These are phyloP conservation scores for Nesidiocoris tenuis DNA, from an alignment of 2,888 invertebrate genomes.

Conservation along the genomic window DNA sequence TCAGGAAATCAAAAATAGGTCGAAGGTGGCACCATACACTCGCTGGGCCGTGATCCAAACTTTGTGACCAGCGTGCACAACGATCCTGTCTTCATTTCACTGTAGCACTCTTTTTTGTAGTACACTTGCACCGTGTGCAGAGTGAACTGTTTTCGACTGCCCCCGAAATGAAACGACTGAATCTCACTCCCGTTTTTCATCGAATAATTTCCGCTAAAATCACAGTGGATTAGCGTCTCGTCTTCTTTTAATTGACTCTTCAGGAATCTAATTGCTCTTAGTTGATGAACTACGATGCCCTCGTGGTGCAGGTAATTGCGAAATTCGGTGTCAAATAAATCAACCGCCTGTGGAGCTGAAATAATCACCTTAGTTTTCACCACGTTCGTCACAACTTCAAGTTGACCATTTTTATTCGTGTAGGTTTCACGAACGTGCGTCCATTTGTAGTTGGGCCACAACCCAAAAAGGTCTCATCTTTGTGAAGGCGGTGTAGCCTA, in stretches of 20 bases:
- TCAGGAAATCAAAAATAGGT: constrained; percentile 7
- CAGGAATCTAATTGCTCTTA: constrained; percentile 2
- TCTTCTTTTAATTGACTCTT: background rate
- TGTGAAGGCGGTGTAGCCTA: constrained; percentile 30
- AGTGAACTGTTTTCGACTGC: constrained; percentile 16
- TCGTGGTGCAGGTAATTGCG: constrained; percentile 8
- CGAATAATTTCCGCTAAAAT: constrained; percentile 21
- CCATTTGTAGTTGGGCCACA: no score
- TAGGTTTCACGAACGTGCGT: no score
- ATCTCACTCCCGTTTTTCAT: constrained; percentile 5
- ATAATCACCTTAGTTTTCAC: background rate
- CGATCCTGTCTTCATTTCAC: background rate
- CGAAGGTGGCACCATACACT: background rate
- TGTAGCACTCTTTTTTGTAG: background rate
- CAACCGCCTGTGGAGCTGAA: background rate
- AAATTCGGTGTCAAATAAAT: background rate
- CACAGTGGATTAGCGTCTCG: constrained; percentile 14
- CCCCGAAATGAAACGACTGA: constrained; percentile 17
- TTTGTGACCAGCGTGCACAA: constrained; percentile 14
- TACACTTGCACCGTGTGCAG: constrained; percentile 19
- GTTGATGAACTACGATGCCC: constrained; percentile 15
- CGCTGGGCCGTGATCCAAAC: constrained; percentile 4
- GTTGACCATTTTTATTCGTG: background rate
- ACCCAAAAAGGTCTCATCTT: constrained; percentile 46
- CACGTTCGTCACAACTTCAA: background rate